A percentile compares a stretch with the other conserved stretches of the same genome.
phyloP scores from a whole-genome alignment of 2,113 vertebrate species.

The Chinchilla lanigera region DNA sequence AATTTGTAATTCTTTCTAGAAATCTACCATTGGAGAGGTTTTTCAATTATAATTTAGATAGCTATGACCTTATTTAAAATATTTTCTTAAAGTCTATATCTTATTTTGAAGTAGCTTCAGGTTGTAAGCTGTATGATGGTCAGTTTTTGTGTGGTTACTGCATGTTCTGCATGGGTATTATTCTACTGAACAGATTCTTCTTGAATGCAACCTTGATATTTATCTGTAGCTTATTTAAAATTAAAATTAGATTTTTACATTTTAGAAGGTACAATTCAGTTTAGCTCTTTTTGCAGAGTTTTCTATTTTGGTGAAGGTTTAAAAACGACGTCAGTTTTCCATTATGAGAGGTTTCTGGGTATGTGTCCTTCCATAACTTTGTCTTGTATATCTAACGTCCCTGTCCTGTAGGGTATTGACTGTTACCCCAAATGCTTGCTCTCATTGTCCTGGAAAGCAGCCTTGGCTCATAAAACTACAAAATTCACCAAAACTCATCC shows the following conservation, averaged over 20 bases:
- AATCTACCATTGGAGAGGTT: background rate
- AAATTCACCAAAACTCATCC: background rate
- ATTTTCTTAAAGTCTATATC: background rate
- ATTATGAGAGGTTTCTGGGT: background rate
- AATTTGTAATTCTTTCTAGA: background rate
- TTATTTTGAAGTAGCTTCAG: background rate
- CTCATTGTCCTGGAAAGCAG: background rate
- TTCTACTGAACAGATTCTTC: background rate
- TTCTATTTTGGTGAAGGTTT: background rate
- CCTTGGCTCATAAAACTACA: background rate
- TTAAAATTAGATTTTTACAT: background rate
- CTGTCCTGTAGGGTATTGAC: background rate
- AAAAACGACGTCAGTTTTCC: background rate
- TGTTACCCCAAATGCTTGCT: background rate
- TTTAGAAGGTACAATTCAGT: background rate
- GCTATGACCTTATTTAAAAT: background rate
- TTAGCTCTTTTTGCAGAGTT: background rate
- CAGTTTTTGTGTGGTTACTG: background rate
- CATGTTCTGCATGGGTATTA: background rate
- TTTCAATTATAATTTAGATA: background rate
- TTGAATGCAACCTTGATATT: background rate
- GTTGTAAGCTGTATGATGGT: background rate
- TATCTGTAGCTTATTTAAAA: background rate
- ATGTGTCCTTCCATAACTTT: background rate
- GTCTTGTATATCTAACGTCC: background rate